Base-by-base conservation (phyloP, 2,113 vertebrate genomes). In the Malurus elegans region DNA sequence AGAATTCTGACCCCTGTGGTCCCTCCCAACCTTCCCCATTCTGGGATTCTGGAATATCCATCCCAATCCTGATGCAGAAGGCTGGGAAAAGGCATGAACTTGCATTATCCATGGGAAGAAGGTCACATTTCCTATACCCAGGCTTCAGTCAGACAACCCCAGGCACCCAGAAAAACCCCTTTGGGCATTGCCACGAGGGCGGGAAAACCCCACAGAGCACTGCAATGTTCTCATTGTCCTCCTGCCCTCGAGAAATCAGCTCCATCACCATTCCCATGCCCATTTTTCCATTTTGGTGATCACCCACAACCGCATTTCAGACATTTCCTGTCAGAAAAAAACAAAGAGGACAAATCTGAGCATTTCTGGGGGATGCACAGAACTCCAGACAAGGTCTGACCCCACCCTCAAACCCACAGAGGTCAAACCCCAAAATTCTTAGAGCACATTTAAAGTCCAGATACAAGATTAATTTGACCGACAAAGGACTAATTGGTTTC, bases 401-500 rank as follows among this genome's bases (percentile, higher is more conserved):
- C 71, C 70, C 54, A 15, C 42, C 75, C 76, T 61, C 26, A 4
- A 66, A 14, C 29, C 40, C 73, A 32, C 50, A 79, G n/a, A 95
- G 81, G 89, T 95, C 84, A 89, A 75, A 23, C 26, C 38, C 89
- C 87, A 85, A 87, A 86, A 95, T 91, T 91, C 93, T 90, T 85
- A 69, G 50, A 90, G 57, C 45, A 82, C 93, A 72, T 91, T 89
- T 79, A 82, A 92, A 92, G 74, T 87, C 81, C 81, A 92, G 90
- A 79, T 47, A 36, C 23, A 70, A 90, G 93, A 95, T 95, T 88
- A 91, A 96, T 94, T 93, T 85, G 91, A 91, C 93, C 17, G 40
- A 90, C 82, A 90, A 85, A 96, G 47, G 45, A 94, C 89, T 94
- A 96, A 95, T 96, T 96, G 78, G 86, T 93, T 95, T 92, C 80